Base-by-base conservation (phyloP, 1,140 invertebrate species). In the Mylabris phalerata region DNA sequence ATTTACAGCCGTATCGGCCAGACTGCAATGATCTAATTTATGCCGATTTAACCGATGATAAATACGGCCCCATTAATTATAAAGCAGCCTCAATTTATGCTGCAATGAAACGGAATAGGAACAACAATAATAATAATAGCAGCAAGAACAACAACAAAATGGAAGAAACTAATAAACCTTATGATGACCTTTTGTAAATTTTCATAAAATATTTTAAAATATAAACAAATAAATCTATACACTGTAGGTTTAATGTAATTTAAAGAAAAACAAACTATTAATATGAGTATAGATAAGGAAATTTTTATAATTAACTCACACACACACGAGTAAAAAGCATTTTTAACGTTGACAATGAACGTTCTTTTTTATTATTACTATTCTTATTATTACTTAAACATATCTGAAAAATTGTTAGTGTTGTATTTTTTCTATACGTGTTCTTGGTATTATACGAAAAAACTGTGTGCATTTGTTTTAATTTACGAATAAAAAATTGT, bases 21-120 rank as follows among this genome's bases (percentile, higher is more conserved):
- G 83, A 86, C 66, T 84, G 83, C 68, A 83, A 87, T 71, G 90
- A 87, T 74, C 79, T 93, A 72, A 88, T 90, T 70, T 93, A 93
- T 76, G 91, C 91, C 42, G 91, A 94, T 77, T 86, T 91, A 61
- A 90, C 93, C 72, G 87, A 90, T 76, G 84, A 86, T 71, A 86
- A 85, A 59, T 92, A 92, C 75, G 90, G 90, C 57, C 91, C 91
- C 38, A 92, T 93, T 70, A 90, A 92, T 75, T 93, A 93, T 78
- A 93, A 93, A 74, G 85, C 85, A 59, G 90, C 89, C 43, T 92
- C 89, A 26, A 84, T 91, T 64, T 84, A 85, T 71, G 82, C 83
- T 9, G 78, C 81, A 57, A 82, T 84, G 74, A 84, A 84, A 67
- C 81, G 82, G 68, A 83, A 83, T 67, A 78, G 82, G 39, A 74